Conservation (phyloP, 2,888 invertebrate genomes). For the Cinara cedri region DNA sequence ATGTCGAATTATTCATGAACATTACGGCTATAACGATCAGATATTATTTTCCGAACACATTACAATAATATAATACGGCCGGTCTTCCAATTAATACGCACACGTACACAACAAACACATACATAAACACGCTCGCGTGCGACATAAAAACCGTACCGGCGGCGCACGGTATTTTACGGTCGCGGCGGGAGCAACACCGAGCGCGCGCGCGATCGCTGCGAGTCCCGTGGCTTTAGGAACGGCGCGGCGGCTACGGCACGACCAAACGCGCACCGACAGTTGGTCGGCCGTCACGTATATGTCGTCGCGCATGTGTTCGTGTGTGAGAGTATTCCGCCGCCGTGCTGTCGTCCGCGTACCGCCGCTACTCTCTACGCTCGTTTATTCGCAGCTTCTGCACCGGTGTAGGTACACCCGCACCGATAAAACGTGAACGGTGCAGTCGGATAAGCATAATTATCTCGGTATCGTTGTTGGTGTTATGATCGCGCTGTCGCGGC, state of each 20-base stretch:
- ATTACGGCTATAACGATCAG: too few relatives aligned
- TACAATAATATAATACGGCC: background rate
- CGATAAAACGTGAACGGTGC: too few relatives aligned
- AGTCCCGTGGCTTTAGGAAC: too few relatives aligned
- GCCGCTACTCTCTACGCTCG: background rate
- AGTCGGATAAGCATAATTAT: too few relatives aligned
- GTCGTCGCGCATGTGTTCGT: constrained; percentile 27
- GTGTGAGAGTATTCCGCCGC: constrained; percentile 12
- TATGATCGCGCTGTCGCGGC: constrained; percentile 33
- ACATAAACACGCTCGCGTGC: background rate
- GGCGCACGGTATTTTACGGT: constrained; percentile 44
- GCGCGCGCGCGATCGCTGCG: constrained; percentile 42
- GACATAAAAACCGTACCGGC: background rate
- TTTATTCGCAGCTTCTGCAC: too few relatives aligned
- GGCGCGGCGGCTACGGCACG: constrained; percentile 35
- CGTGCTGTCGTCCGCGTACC: background rate
- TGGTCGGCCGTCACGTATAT: constrained; percentile 48
- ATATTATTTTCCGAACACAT: too few relatives aligned
- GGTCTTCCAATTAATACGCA: too few relatives aligned
- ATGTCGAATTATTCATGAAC: too few relatives aligned
- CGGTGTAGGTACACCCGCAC: too few relatives aligned
- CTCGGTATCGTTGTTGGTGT: too few relatives aligned
- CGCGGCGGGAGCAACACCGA: constrained; percentile 36
- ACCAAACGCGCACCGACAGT: constrained; percentile 49
- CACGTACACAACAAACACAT: background rate